Evolutionary conservation across 2,888 invertebrate genomes (phyloP), one percentile per base, ranked within the genome.

Genomic region (Agonopterix heracliana): DNA sequence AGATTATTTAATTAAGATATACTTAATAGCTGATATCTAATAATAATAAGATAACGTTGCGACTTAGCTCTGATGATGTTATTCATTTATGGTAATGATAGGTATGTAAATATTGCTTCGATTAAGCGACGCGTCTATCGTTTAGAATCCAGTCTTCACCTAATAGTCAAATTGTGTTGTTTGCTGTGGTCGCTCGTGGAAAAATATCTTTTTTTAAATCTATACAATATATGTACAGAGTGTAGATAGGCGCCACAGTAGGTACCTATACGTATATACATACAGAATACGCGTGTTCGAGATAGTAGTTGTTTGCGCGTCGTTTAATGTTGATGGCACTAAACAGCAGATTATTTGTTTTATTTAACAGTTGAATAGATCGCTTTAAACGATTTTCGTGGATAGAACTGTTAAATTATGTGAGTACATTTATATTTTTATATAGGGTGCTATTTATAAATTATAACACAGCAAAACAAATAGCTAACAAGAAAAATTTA

Each of bases 261-360:
- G 59, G 51, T 47, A n/a, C n/a, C n/a, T n/a, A 57, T 53, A 12
- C 13, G 41, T 41, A 41, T 11, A 11, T 38, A 38, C 38, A 10
- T 45, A 45, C 17, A 3, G 12, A 42, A 34, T 60, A 59, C 75
- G 72, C 72, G 70, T 70, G 68, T 69, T 63, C 54, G 53, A 54
- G 67, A 73, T 74, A 77, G 81, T 83, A 64, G 51, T 70, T 67
- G 69, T 72, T 72, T 67, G 74, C 60, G 64, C 71, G 64, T 69
- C 68, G 72, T 57, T 61, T 61, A 58, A 63, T 58, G 59, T 67
- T 66, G 66, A 68, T 74, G 75, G 64, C 65, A 60, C 53, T 68
- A 63, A 60, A 63, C 56, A 41, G 44, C 46, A 53, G 17, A 54
- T 51, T 50, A 41, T 47, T 49, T 53, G 47, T 51, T 54, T 53